Percentiles rank a stretch among this genome's conserved stretches.
Conservation (phyloP, 2,113 vertebrate genomes). For the Vimba vimba region DNA sequence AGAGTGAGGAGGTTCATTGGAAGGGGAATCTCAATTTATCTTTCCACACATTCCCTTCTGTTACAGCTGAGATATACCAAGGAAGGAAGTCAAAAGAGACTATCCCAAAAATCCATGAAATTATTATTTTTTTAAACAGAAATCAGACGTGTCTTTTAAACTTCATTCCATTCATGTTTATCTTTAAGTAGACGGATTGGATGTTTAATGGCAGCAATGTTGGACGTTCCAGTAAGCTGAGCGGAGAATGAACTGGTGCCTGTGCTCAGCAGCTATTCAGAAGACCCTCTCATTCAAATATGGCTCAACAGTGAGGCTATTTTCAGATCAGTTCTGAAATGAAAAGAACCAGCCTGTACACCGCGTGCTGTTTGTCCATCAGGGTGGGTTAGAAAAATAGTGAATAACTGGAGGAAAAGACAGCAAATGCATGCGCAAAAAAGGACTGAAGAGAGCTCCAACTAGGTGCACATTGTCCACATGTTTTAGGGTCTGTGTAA, state of each 20-base stretch:
- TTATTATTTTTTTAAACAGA: background rate
- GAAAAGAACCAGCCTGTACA: constrained; percentile 48
- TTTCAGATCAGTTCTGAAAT: constrained; percentile 54
- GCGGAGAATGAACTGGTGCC: background rate
- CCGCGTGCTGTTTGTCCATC: constrained; percentile 60
- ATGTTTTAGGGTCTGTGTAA: constrained; percentile 69
- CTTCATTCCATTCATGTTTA: background rate
- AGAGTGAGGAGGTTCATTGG: constrained; percentile 24
- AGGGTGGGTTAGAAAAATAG: constrained; percentile 62
- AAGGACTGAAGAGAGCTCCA: constrained; percentile 49
- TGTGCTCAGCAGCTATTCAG: constrained; percentile 50
- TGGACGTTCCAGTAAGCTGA: background rate
- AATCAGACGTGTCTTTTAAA: background rate
- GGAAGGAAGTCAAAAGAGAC: constrained; percentile 18
- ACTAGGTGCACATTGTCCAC: constrained; percentile 40
- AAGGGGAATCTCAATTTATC: constrained; percentile 47
- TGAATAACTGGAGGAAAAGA: background rate
- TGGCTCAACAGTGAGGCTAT: constrained; percentile 62
- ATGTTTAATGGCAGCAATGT: constrained; percentile 3
- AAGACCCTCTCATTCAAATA: constrained; percentile 65
- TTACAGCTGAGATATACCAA: constrained; percentile 34
- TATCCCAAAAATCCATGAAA: constrained; percentile 1
- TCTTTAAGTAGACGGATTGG: background rate
- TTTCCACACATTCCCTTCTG: constrained; percentile 47
- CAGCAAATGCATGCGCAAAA: constrained; percentile 57